phyloP scores from a whole-genome alignment of 1,140 invertebrate genomes.

The Rhopalosiphum padi region DNA sequence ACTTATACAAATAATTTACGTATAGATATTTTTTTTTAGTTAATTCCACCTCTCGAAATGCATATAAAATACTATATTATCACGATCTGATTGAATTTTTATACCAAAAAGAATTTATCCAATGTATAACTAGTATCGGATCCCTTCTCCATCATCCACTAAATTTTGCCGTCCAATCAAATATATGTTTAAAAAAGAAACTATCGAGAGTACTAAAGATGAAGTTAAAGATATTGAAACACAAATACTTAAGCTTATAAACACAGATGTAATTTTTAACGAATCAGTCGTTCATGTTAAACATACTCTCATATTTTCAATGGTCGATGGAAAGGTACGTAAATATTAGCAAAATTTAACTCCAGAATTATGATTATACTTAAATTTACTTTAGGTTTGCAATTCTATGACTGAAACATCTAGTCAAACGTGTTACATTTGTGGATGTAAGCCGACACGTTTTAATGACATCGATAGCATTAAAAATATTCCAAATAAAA shows the following conservation, averaged over 20 bases:
- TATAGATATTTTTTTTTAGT: too few relatives aligned
- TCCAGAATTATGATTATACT: too few relatives aligned
- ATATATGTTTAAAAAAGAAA: constrained; percentile 30
- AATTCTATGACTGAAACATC: neutral
- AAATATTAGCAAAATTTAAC: neutral
- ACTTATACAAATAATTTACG: too few relatives aligned
- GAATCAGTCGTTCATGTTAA: neutral
- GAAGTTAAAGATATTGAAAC: neutral
- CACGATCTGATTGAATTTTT: too few relatives aligned
- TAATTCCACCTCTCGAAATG: too few relatives aligned
- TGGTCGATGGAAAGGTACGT: constrained; percentile 14
- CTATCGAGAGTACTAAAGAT: neutral
- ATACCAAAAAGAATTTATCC: too few relatives aligned
- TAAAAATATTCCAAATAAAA: neutral
- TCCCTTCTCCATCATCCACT: neutral
- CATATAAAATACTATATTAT: too few relatives aligned
- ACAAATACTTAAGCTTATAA: neutral
- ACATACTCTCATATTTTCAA: constrained; percentile 27
- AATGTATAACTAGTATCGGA: too few relatives aligned
- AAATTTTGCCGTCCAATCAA: neutral
- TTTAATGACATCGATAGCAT: neutral
- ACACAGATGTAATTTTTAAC: neutral
- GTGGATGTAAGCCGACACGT: neutral
- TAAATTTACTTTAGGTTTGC: neutral
- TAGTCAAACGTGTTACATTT: neutral